Evolutionary conservation across 2,797 vertebrate species (phyloP).

Genomic region (Anniella stebbinsi): DNA sequence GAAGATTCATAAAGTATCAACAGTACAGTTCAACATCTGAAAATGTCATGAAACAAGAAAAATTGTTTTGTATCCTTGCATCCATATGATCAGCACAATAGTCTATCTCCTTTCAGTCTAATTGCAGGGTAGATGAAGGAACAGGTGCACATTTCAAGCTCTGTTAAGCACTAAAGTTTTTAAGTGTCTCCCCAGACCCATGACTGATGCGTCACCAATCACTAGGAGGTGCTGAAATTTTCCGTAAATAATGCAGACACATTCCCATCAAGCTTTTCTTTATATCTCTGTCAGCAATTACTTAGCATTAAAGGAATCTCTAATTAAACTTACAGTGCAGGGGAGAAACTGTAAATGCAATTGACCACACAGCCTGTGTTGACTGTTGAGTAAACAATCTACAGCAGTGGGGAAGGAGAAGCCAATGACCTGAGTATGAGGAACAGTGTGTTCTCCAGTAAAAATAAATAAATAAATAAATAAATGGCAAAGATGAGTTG

Average conservation of each 20-base stretch:
- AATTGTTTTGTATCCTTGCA: slow-evolving; percentile 23
- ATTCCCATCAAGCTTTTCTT: slow-evolving; percentile 38
- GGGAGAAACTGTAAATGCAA: slow-evolving; percentile 16
- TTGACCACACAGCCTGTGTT: background rate
- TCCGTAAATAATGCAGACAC: slow-evolving; percentile 55
- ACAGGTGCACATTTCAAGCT: slow-evolving; percentile 79
- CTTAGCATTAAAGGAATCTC: slow-evolving; percentile 41
- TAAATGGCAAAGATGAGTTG: background rate
- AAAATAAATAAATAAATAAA: too few species aligned
- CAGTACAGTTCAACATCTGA: slow-evolving; percentile 53
- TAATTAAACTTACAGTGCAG: slow-evolving; percentile 52
- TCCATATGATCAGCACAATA: slow-evolving; percentile 22
- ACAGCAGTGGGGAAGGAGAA: background rate
- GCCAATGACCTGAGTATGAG: slow-evolving; percentile 18
- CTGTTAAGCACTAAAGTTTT: slow-evolving; percentile 77
- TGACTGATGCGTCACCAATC: slow-evolving; percentile 56
- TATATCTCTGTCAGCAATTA: slow-evolving; percentile 37
- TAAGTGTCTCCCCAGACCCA: slow-evolving; percentile 71
- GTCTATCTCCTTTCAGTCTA: slow-evolving; percentile 47
- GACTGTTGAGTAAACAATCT: slow-evolving; percentile 19
- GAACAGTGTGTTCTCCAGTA: background rate
- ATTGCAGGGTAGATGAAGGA: slow-evolving; percentile 55
- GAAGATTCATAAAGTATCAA: slow-evolving; percentile 52
- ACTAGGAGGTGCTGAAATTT: slow-evolving; percentile 63
- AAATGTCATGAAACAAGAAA: slow-evolving; percentile 52